Conservation (phyloP, 2,888 invertebrate genomes). For the Orchesella flavescens region DNA sequence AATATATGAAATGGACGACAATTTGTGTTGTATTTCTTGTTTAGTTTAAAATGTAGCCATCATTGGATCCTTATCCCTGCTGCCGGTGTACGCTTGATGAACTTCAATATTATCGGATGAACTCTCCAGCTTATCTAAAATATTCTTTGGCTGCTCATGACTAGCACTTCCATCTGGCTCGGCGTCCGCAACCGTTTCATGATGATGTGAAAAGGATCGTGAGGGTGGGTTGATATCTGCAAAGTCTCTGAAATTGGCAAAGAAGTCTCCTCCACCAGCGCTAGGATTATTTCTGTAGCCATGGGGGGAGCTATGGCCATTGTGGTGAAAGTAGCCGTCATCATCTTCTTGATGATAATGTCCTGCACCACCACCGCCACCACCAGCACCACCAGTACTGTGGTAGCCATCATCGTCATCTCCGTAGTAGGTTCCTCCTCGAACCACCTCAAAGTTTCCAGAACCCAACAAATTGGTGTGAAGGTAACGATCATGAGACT, state of each 20-base stretch:
- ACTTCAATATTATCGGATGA: conserved; percentile 53
- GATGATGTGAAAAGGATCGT: conserved; percentile 79
- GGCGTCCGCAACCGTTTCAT: conserved; percentile 64
- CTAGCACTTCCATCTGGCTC: conserved; percentile 52
- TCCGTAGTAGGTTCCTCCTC: conserved; percentile 85
- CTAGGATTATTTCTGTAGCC: conserved; percentile 80
- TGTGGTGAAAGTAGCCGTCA: conserved; percentile 80
- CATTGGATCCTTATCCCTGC: conserved; percentile 70
- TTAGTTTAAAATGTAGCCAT: conserved; percentile 71
- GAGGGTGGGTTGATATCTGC: conserved; percentile 90
- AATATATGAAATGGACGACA: not conserved
- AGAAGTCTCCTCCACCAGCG: conserved; percentile 81
- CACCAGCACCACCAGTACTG: conserved; percentile 73
- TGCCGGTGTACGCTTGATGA: conserved; percentile 57
- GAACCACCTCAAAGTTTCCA: conserved; percentile 89
- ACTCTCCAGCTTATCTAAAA: conserved; percentile 69
- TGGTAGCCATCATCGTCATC: conserved; percentile 81
- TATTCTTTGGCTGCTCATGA: conserved; percentile 67
- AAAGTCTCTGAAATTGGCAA: conserved; percentile 91
- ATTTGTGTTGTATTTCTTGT: too few species aligned
- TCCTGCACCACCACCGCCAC: conserved; percentile 84
- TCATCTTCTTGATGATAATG: conserved; percentile 85
- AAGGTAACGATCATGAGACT: conserved; percentile 73
- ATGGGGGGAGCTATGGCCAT: conserved; percentile 74
- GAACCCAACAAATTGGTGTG: conserved; percentile 83